phyloP scores from a whole-genome alignment of 2,797 vertebrate genomes.

The Peromyscus melanophrys region DNA sequence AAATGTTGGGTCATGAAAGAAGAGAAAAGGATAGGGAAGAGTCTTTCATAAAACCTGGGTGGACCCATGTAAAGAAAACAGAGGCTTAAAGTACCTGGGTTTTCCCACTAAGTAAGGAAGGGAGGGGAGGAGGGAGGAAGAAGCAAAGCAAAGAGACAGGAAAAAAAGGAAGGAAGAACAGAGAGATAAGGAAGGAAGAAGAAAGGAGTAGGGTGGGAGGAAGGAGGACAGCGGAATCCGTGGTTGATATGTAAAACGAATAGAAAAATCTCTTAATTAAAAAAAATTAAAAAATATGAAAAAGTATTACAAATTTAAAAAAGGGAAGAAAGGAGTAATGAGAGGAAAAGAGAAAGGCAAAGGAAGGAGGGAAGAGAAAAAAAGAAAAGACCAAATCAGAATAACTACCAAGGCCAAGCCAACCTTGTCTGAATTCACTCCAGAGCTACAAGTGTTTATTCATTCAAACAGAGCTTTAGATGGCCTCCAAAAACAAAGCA shows the following conservation, averaged over 20 bases:
- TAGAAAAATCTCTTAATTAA: no score
- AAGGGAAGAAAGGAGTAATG: no score
- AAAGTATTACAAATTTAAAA: no score
- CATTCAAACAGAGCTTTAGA: background rate
- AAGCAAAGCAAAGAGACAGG: background rate
- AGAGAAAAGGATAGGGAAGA: background rate
- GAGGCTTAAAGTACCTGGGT: background rate
- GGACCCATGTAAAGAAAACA: background rate
- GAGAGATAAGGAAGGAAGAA: background rate
- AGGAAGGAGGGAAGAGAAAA: background rate
- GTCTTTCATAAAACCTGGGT: background rate
- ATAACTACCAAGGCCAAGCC: background rate
- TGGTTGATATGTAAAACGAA: no score
- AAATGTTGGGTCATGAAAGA: background rate
- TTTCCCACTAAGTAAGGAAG: background rate
- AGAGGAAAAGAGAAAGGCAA: background rate
- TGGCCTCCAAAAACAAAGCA: background rate
- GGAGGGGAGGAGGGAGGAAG: no score
- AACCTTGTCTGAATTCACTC: background rate
- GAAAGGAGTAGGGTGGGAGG: no score
- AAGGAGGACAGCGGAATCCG: no score
- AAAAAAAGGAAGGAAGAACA: background rate
- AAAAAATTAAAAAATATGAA: no score
- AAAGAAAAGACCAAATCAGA: background rate
- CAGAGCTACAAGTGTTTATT: background rate